A percentile compares a stretch with the other conserved stretches of the same genome.
Evolutionary conservation across 2,113 vertebrate genomes (phyloP).

Genomic region (Protomyctophum bolini): DNA sequence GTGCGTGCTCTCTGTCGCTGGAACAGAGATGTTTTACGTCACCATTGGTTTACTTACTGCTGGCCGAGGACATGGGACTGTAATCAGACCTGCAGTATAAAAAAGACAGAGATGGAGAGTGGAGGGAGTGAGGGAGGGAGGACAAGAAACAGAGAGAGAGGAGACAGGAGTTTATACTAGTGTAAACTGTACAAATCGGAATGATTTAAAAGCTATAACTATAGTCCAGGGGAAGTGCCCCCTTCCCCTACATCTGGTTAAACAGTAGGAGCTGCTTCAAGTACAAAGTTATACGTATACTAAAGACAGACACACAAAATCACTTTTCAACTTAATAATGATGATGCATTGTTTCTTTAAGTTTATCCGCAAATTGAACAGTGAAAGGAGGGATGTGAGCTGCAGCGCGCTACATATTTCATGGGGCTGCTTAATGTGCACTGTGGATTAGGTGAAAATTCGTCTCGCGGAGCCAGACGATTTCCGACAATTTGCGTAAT

Average conservation of each 20-base stretch:
- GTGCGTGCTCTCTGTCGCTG: background rate
- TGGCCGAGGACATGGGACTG: slow-evolving; percentile 91
- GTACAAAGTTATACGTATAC: slow-evolving; percentile 40
- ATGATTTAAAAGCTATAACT: slow-evolving; percentile 50
- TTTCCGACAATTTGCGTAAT: slow-evolving; percentile 8
- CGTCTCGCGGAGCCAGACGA: slow-evolving; percentile 10
- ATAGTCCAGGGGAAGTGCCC: slow-evolving; percentile 51
- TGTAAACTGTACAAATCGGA: slow-evolving; percentile 26
- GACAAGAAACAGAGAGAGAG: slow-evolving; percentile 48
- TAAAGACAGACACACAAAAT: slow-evolving; percentile 19
- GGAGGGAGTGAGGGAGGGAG: background rate
- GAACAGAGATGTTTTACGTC: slow-evolving; percentile 12
- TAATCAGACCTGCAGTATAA: slow-evolving; percentile 87
- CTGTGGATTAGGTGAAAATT: slow-evolving; percentile 6
- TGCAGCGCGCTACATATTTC: no score
- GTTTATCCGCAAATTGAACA: background rate
- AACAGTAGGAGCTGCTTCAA: slow-evolving; percentile 37
- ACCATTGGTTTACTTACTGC: slow-evolving; percentile 86
- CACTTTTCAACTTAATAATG: background rate
- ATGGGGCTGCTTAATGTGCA: no score
- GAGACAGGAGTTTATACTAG: slow-evolving; percentile 59
- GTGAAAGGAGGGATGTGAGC: background rate
- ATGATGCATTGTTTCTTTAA: no score
- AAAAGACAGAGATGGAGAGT: slow-evolving; percentile 31
- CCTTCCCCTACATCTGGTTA: slow-evolving; percentile 35